These are phyloP conservation scores for Drosophila rhopaloa DNA, from an alignment of 1,140 invertebrate genomes.

Conservation along the genomic window DNA sequence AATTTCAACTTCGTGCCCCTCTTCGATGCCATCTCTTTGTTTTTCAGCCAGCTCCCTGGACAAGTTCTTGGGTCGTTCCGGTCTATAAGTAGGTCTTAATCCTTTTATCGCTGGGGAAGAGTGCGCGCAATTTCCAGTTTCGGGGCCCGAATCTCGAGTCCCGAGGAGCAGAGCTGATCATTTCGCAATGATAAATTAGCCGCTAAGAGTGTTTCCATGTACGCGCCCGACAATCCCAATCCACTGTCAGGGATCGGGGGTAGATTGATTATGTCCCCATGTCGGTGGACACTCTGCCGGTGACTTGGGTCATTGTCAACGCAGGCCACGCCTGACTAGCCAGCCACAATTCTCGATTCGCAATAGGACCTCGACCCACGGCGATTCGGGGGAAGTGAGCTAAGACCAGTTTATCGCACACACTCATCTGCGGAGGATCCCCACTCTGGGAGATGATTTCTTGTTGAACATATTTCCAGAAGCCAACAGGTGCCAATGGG, in stretches of 20 bases:
- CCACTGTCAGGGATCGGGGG: slow-evolving; percentile 70
- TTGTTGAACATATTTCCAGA: slow-evolving; percentile 84
- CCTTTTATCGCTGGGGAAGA: slow-evolving; percentile 71
- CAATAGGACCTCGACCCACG: slow-evolving; percentile 64
- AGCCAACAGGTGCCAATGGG: slow-evolving; percentile 84
- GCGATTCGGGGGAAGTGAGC: slow-evolving; percentile 50
- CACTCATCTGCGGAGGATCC: slow-evolving; percentile 28
- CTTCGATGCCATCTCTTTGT: slow-evolving; percentile 7
- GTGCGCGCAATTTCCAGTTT: slow-evolving; percentile 61
- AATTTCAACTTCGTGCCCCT: slow-evolving; percentile 54
- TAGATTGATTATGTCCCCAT: slow-evolving; percentile 77
- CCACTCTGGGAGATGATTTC: slow-evolving; percentile 68
- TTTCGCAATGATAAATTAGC: slow-evolving; percentile 84
- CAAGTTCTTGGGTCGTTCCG: slow-evolving; percentile 38
- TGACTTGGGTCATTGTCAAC: slow-evolving; percentile 69
- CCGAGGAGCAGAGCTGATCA: slow-evolving; percentile 65
- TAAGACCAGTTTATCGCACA: slow-evolving; percentile 79
- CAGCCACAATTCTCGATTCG: slow-evolving; percentile 76
- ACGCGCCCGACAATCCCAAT: slow-evolving; percentile 82
- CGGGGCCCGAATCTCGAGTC: slow-evolving; percentile 1
- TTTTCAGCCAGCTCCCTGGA: slow-evolving; percentile 3
- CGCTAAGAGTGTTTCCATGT: slow-evolving; percentile 84
- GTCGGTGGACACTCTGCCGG: slow-evolving; percentile 6
- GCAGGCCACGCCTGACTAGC: slow-evolving; percentile 58
- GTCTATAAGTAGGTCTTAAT: slow-evolving; percentile 69